Evolutionary conservation across 1,140 invertebrate genomes (phyloP), one percentile per base, ranked within the genome.

Genomic region (Archegozetes longisetosus): DNA sequence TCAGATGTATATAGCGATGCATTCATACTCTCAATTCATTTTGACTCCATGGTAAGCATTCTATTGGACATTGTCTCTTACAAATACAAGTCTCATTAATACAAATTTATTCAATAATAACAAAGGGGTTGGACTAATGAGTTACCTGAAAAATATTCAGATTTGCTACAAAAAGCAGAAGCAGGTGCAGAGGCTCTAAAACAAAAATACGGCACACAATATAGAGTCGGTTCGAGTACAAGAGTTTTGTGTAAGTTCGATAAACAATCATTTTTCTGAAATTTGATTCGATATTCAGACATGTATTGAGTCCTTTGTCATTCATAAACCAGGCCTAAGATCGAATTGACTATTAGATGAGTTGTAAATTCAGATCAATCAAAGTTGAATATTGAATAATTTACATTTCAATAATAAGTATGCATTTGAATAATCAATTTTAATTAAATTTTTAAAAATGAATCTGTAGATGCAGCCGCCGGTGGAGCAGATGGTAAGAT

Each of bases 31-130:
- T 1, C 67, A 68, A 48, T 40, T 64, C 29, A 64, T 64, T 50
- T 24, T 86, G 1, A 83, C 84, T 65, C 84, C 84, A 20, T 86
- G 83, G 82, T 58, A 53, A 51, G 55, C 23, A 49, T 25, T 51
- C 1, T 17, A n/a, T 12, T 25, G n/a, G n/a, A n/a, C n/a, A n/a
- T n/a, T n/a, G n/a, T n/a, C n/a, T n/a, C 17, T 26, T 48, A 20
- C 2, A 58, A 58, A 58, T 2, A 24, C 51, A 54, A 14, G n/a
- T 54, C 28, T 54, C 6, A 2, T n/a, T 23, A 49, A 52, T 52
- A 25, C 26, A 32, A 50, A 50, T 23, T 51, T 80, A 83, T 83
- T 25, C 83, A 78, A 66, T 82, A 80, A 55, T 60, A 57, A 12
- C 51, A 66, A 1, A 58, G 57, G 58, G 62, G 62, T 9, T 62